A percentile compares a stretch with the other conserved stretches of the same genome.
Conservation (phyloP, 2,888 invertebrate species). For the Zeuzera pyrina region DNA sequence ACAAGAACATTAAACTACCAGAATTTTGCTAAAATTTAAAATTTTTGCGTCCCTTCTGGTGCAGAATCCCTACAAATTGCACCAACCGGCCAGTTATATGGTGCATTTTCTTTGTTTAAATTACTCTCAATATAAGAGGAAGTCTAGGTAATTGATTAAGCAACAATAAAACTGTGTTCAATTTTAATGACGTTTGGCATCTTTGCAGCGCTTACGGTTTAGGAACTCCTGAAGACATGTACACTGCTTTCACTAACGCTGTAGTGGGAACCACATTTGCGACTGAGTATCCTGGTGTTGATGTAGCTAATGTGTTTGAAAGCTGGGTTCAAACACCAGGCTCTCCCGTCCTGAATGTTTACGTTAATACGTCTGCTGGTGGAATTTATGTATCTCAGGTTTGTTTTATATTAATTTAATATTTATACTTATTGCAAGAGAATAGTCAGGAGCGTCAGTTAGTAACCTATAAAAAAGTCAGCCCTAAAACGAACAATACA, state of each 20-base stretch:
- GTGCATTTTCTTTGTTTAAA: too few species aligned
- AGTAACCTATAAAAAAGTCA: too few species aligned
- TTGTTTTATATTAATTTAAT: slow-evolving; percentile 4
- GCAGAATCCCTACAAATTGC: too few species aligned
- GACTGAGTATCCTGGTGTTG: slow-evolving; percentile 28
- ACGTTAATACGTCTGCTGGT: slow-evolving; percentile 41
- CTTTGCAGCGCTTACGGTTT: slow-evolving; percentile 41
- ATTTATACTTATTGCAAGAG: too few species aligned
- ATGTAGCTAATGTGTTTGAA: slow-evolving; percentile 62
- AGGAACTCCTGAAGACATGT: slow-evolving; percentile 46
- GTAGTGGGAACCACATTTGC: slow-evolving; percentile 37
- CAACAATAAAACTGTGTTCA: slow-evolving; percentile 1
- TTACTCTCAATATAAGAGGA: too few species aligned
- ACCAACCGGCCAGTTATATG: too few species aligned
- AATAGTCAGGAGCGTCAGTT: too few species aligned
- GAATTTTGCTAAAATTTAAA: too few species aligned
- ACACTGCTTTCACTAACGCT: slow-evolving; percentile 42
- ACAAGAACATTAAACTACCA: too few species aligned
- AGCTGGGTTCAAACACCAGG: slow-evolving; percentile 76
- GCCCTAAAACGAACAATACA: too few species aligned
- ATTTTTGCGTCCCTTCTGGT: too few species aligned
- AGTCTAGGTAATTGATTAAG: too few species aligned
- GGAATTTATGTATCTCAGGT: slow-evolving; percentile 51
- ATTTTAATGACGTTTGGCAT: neutral
- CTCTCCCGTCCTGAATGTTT: slow-evolving; percentile 71